Evolutionary conservation across 2,113 vertebrate species (phyloP).

Genomic region (Oryctolagus cuniculus): DNA sequence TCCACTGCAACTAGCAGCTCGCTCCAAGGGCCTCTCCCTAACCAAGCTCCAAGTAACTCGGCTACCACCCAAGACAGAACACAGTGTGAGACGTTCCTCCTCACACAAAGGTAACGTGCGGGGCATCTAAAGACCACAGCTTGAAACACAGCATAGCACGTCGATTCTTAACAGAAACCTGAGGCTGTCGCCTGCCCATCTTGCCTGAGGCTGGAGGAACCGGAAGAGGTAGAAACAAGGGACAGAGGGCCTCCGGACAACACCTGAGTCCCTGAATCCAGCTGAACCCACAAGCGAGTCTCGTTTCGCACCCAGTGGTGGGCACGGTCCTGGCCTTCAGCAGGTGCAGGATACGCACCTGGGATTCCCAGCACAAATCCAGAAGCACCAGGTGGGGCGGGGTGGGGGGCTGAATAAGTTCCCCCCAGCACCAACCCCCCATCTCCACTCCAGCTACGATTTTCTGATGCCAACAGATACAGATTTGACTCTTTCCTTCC

Average conservation of each 20-base stretch:
- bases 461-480: not conserved
- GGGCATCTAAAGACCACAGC: not conserved
- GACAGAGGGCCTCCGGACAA: fast-evolving
- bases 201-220: not conserved
- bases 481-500: not conserved
- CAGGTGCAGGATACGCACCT: fast-evolving
- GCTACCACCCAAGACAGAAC: not conserved
- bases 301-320: fast-evolving
- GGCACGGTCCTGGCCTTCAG: not conserved
- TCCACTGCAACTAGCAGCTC: not conserved
- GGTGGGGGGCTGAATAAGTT: no score
- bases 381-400: fast-evolving
- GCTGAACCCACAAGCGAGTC: not conserved
- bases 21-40: not conserved
- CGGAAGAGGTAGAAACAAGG: not conserved
- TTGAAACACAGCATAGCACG: fast-evolving
- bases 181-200: not conserved
- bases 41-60: not conserved
- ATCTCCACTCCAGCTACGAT: not conserved
- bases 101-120: not conserved
- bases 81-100: not conserved
- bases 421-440: not conserved
- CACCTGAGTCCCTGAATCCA: fast-evolving
- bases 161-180: not conserved
- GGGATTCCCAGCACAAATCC: not conserved